Base-by-base conservation (phyloP, 2,113 vertebrate genomes). In the Empidonax traillii region DNA sequence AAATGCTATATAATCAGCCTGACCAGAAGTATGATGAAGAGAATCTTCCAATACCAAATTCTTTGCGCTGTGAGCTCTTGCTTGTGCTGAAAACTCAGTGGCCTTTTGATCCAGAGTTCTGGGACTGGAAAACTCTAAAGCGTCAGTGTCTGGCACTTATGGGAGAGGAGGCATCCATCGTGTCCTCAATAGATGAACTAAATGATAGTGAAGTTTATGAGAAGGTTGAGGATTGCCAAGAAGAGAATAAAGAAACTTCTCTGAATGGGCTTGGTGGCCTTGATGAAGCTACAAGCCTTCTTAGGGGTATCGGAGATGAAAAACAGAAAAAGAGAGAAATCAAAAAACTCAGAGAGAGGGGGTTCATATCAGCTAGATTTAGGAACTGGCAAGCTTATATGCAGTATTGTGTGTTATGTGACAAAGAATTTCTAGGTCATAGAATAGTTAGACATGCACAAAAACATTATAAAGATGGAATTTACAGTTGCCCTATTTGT, bases 31-130 rank as follows among this genome's bases (percentile, higher is more conserved):
- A 99, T 3, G 99, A 99, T 84, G 99, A 99, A 95, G 99, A 99
- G 92, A 98, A 98, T 88, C 99, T 99, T 98, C 99, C 99, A 35
- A 98, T 99, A 96, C 98, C 99, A 94, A 99, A 99, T 98, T 99
- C 99, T 24, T 97, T 99, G 22, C 99, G 99, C 76, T 99, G 99
- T 91, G 99, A 99, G 85, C 98, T 99, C 43, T 97, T 99, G 85
- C 98, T 99, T 78, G 99, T 99, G 62, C 98, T 99, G 92, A 99
- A 99, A 98, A 99, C 98, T 68, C 99, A 99, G 68, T 99, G 99
- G 99, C 98, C 99, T 95, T 99, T 99, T 97, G 99, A 99, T 97
- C 99, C 99, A 19, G 99, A 99, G 96, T 99, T 99, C 95, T 99
- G 99, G 99, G 99, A 99, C 97, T 99, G 99, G 99, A 99, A 99